Percentiles rank a stretch among this genome's conserved stretches.
Conservation (phyloP, 2,888 invertebrate species). For the Eilema griseolum region DNA sequence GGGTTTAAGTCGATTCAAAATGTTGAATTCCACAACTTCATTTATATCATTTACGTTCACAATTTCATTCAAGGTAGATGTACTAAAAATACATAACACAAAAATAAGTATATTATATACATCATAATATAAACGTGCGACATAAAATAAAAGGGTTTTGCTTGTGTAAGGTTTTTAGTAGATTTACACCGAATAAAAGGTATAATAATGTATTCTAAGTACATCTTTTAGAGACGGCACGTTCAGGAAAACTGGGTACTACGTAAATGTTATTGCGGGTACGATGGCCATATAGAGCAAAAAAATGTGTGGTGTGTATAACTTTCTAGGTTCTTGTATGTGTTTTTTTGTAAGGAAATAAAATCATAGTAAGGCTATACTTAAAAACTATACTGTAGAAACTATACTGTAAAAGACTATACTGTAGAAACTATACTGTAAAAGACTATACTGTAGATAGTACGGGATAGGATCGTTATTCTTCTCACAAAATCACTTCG, state of each 20-base stretch:
- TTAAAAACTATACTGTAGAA: too few relatives aligned
- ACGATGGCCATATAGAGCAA: slow-evolving; percentile 5
- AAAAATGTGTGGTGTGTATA: neutral
- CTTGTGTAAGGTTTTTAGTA: neutral
- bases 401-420: too few relatives aligned
- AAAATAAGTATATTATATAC: neutral
- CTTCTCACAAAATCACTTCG: neutral
- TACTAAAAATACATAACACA: neutral
- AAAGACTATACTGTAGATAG: too few relatives aligned
- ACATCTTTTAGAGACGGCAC: slow-evolving; percentile 2
- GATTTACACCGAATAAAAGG: slow-evolving; percentile 12
- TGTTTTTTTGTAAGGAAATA: neutral
- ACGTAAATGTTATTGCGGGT: slow-evolving; percentile 10
- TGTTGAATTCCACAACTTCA: neutral
- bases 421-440: too few relatives aligned
- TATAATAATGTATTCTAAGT: slow-evolving; percentile 16
- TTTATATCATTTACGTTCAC: neutral
- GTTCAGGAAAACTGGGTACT: slow-evolving; percentile 3
- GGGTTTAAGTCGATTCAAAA: neutral
- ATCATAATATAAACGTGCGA: too few relatives aligned
- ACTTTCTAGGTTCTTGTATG: neutral
- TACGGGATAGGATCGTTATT: too few relatives aligned
- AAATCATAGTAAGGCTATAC: neutral
- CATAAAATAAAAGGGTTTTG: slow-evolving; percentile 7
- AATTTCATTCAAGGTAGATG: neutral